Conservation (phyloP, 2,113 vertebrate species). For the Labeo catla region DNA sequence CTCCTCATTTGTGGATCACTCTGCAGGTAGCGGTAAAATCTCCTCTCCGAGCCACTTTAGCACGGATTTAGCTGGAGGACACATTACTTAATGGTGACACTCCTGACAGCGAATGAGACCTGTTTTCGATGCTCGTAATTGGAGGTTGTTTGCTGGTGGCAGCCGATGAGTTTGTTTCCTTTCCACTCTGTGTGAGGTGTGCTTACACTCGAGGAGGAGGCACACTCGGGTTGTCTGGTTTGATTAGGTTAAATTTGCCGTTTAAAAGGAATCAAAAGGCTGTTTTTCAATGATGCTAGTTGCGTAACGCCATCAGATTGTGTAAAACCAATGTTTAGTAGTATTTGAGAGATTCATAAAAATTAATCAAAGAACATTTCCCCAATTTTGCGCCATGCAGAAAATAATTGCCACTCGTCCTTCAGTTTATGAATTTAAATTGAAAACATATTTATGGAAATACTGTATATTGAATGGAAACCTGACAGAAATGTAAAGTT, state of each 20-base stretch:
- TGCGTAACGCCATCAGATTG: neutral
- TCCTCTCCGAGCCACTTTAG: constrained; percentile 51
- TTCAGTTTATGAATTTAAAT: neutral
- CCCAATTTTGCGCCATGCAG: neutral
- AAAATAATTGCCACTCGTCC: neutral
- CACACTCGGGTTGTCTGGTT: constrained; percentile 9
- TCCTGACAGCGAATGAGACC: constrained; percentile 15
- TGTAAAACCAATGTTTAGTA: neutral
- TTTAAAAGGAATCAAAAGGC: neutral
- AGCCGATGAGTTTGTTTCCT: constrained; percentile 37
- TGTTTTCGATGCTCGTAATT: constrained; percentile 37
- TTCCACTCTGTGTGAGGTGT: constrained; percentile 11
- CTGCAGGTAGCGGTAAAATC: constrained; percentile 67
- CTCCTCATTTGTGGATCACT: constrained; percentile 60
- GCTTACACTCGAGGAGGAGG: neutral
- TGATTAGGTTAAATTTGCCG: constrained; percentile 22
- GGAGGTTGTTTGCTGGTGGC: constrained; percentile 37
- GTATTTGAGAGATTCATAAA: neutral
- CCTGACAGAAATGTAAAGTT: neutral
- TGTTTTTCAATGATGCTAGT: neutral
- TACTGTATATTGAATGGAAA: neutral
- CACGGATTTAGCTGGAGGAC: constrained; percentile 49
- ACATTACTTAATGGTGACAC: constrained; percentile 40
- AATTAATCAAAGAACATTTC: neutral
- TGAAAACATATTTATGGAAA: too few relatives aligned